Evolutionary conservation across 1,140 invertebrate species (phyloP).

Genomic region (Sycophaga agraensis): DNA sequence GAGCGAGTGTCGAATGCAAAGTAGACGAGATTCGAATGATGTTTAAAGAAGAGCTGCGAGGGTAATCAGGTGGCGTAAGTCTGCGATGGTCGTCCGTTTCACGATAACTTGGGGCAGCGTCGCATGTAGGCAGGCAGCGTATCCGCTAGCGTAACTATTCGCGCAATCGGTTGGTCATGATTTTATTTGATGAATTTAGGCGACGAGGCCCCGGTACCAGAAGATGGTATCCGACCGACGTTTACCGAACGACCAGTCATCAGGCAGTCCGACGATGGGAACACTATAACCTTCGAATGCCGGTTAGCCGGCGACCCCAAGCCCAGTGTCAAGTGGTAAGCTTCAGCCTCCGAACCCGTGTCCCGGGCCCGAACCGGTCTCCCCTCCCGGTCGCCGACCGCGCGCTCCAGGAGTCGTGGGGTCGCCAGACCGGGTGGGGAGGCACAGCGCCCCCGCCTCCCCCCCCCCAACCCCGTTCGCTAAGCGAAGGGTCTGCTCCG

Average conservation of each 20-base stretch:
- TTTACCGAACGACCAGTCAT: constrained; percentile 96
- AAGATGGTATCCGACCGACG: constrained; percentile 88
- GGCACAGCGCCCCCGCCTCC: no score
- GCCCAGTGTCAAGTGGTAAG: constrained; percentile 89
- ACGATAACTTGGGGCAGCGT: no score
- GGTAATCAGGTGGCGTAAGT: no score
- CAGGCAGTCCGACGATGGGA: constrained; percentile 90
- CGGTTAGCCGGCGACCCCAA: constrained; percentile 92
- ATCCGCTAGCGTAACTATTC: neutral
- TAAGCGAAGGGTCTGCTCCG: no score
- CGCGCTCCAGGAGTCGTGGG: no score
- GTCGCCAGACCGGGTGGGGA: no score
- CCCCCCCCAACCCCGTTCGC: no score
- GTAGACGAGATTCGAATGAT: neutral
- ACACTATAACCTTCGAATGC: constrained; percentile 92
- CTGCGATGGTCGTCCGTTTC: no score
- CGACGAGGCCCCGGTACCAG: constrained; percentile 87
- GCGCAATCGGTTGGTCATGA: constrained; percentile 6
- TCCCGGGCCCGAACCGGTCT: no score
- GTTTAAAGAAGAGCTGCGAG: no score
- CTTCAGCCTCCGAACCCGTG: constrained; percentile 32
- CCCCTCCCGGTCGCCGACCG: no score
- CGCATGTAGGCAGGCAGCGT: no score
- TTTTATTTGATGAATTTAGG: constrained; percentile 65
- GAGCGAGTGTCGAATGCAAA: neutral